Conservation (phyloP, 2,888 invertebrate genomes). For the Athalia circularis region DNA sequence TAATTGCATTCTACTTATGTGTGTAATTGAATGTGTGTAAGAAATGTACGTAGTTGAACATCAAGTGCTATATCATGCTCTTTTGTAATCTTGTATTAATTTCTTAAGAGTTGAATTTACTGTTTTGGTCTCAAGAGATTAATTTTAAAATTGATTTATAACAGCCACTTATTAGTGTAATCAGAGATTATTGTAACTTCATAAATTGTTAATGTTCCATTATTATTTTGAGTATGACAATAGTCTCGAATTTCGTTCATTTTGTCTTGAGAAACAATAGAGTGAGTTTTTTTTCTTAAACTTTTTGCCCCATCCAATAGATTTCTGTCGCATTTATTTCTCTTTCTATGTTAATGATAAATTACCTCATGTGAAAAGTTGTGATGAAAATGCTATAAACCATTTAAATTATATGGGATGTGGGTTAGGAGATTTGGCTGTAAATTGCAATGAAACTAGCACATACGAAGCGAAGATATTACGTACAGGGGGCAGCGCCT, state of each 20-base stretch:
- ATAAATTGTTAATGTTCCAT: slow-evolving; percentile 14
- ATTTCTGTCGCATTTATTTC: not conserved
- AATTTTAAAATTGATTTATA: not conserved
- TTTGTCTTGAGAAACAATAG: not conserved
- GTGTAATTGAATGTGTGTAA: slow-evolving; percentile 29
- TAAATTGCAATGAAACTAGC: slow-evolving; percentile 46
- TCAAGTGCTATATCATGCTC: slow-evolving; percentile 40
- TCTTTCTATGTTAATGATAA: not conserved
- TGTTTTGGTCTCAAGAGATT: slow-evolving; percentile 8
- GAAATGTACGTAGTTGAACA: slow-evolving; percentile 40
- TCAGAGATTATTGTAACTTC: not conserved
- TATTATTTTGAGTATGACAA: not conserved
- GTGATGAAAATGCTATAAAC: slow-evolving; percentile 19
- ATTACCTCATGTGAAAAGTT: not conserved
- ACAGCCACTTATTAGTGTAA: not conserved
- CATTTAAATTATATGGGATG: slow-evolving; percentile 20
- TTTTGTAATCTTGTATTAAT: not conserved
- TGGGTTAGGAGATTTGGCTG: slow-evolving; percentile 45
- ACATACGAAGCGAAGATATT: slow-evolving; percentile 51
- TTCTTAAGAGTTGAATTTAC: slow-evolving; percentile 6
- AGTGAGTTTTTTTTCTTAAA: not conserved
- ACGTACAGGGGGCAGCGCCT: slow-evolving; percentile 57
- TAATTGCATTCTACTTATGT: slow-evolving; percentile 17
- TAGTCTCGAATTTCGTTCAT: no score
- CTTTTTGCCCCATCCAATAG: slow-evolving; percentile 22